Base-by-base conservation (phyloP, 2,113 vertebrate genomes). In the Grallaria varia region DNA sequence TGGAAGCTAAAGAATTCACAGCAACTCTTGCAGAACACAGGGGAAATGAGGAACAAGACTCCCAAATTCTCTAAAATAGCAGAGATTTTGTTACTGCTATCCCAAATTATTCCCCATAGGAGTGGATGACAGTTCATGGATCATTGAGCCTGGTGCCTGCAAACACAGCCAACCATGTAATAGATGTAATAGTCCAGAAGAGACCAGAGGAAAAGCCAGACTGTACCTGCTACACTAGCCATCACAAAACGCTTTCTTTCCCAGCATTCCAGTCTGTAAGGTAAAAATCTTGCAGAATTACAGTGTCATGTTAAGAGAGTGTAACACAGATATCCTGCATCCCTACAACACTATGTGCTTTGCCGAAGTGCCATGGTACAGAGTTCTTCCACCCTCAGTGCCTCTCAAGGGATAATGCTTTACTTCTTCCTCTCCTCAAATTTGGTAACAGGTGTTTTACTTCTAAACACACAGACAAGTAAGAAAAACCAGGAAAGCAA, bases 31-130 rank as follows among this genome's bases (percentile, higher is more conserved):
- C 39, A 90, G 64, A 79, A 86, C 93, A 72, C 93, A 24, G 37
- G 92, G 83, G 85, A 96, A 94, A 90, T 0, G 0, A 33, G 39
- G 37, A 94, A 88, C 79, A 94, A 91, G 88, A 30, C 75, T 95
- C 80, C 44, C 82, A 86, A 90, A 93, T 88, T 92, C 85, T 97
- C 83, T 93, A 67, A 95, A 93, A 96, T 81, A 30, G 9, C 60
- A 81, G 69, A 78, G 87, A 66, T 90, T 89, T 87, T 93, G 55
- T 95, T 90, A 52, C 56, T 93, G 56, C 62, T 93, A 47, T 84
- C 73, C 83, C 52, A 1, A 86, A 13, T 93, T 95, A 84, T 92
- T 95, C 93, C 94, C 91, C 83, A 75, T 53, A 78, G 93, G 91
- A 90, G 39, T 19, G 35, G 52, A 95, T 91, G 80, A 35, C 80